Base-by-base conservation (phyloP, 2,113 vertebrate genomes). In the Mesitornis unicolor region DNA sequence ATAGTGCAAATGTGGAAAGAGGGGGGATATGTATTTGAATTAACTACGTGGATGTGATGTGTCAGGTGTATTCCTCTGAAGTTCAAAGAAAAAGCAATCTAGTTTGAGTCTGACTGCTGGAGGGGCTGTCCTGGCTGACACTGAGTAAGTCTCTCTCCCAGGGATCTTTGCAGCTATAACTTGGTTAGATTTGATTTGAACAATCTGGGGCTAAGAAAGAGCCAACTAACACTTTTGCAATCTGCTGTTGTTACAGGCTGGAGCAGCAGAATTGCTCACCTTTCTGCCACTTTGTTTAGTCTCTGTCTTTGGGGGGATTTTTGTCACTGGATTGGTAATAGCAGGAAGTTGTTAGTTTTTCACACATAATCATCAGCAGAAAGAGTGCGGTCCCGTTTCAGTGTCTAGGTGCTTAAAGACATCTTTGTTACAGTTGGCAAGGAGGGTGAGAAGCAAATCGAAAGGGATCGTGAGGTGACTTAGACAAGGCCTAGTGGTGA, bases 281-380 rank as follows among this genome's bases (percentile, higher is more conserved):
- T 91, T 63, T 45, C 83, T 81, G 80, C 82, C 69, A 12, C 64
- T 92, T 81, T 33, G 43, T 69, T 75, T 25, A 3, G 47, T 40
- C 33, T 61, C 26, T 48, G 51, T 85, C 68, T 84, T 80, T 29
- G 28, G 71, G 36, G 51, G 35, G 57, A 16, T 51, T 84, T 94
- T 90, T 89, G 89, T 93, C 65, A 17, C 45, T 0, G 6, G 70
- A 8, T 77, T 90, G 70, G 87, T 85, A 61, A 69, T 84, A 85
- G 70, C 78, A 93, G 74, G 93, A 92, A 90, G 81, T 63, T 89
- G 79, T 96, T 94, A 59, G 83, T 87, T 93, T 91, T 86, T 93
- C 70, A 59, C 86, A 93, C 68, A 16, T 87, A 51, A 90, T 78
- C 90, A 92, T 51, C 60, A 89, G 86, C 53, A 61, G 71, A 77